Conservation (phyloP, 2,888 invertebrate genomes). For the Polydrusus tereticollis region DNA sequence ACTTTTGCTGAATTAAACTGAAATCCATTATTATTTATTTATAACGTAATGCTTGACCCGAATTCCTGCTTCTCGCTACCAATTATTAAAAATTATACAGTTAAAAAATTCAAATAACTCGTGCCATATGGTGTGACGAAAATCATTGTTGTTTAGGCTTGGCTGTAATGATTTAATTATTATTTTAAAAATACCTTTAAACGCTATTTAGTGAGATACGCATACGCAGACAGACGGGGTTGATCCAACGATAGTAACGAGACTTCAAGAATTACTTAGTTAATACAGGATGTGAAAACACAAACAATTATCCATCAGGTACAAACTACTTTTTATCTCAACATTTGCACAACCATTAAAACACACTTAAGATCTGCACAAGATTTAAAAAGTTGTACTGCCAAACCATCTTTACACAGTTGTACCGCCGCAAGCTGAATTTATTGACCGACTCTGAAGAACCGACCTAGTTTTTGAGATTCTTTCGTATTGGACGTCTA, state of each 20-base stretch:
- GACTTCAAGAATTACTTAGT: background rate
- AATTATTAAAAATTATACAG: background rate
- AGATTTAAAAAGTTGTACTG: conserved; percentile 16
- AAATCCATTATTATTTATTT: conserved; percentile 11
- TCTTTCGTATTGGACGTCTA: conserved; percentile 3
- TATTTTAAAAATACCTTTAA: too few species aligned
- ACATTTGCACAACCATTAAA: background rate
- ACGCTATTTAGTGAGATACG: background rate
- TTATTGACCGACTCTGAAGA: conserved; percentile 17
- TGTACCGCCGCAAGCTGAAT: background rate
- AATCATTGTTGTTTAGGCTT: background rate
- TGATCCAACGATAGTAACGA: background rate
- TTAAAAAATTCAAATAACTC: background rate
- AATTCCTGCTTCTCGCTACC: conserved; percentile 7
- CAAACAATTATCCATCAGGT: background rate
- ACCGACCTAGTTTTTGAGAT: conserved; percentile 11
- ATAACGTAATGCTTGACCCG: conserved; percentile 24
- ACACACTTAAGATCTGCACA: background rate
- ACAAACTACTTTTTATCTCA: background rate
- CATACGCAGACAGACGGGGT: too few species aligned
- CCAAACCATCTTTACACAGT: conserved; percentile 13
- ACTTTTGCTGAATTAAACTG: background rate
- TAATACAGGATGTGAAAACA: background rate
- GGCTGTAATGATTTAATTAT: background rate
- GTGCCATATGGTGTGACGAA: background rate